phyloP scores from a whole-genome alignment of 2,797 vertebrate species.

The Prunella strophiata region DNA sequence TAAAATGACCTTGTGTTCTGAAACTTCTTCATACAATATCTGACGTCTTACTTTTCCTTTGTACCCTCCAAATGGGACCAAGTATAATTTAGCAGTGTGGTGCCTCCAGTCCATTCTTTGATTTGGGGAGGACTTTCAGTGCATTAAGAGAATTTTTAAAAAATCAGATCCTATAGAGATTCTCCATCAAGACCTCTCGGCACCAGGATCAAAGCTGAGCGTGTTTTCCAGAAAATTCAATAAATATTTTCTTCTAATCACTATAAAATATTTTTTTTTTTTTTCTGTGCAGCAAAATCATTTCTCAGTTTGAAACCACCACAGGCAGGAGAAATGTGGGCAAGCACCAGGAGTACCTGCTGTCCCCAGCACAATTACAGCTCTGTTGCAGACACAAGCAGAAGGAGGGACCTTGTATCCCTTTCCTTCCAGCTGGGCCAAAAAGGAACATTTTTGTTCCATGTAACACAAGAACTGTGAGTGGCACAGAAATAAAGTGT shows the following conservation, averaged over 20 bases:
- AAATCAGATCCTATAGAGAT: neutral
- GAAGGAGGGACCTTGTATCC: constrained; percentile 8
- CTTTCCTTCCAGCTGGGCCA: constrained; percentile 8
- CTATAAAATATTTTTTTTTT: neutral
- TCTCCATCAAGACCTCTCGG: neutral
- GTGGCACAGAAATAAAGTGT: neutral
- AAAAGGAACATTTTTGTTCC: constrained; percentile 17
- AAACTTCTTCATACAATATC: constrained; percentile 71
- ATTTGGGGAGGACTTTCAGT: constrained; percentile 25
- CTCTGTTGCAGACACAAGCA: neutral
- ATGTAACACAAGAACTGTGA: constrained; percentile 21
- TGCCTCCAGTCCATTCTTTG: constrained; percentile 51
- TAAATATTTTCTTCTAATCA: neutral
- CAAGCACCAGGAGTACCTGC: constrained; percentile 16
- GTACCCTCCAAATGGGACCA: constrained; percentile 31
- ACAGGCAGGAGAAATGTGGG: neutral
- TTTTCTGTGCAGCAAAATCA: neutral
- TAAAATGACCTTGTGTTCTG: constrained; percentile 79
- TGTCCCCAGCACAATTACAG: constrained; percentile 39
- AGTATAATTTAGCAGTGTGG: neutral
- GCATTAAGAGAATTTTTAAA: neutral
- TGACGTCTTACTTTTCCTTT: constrained; percentile 70
- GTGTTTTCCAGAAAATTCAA: neutral
- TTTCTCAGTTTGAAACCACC: constrained; percentile 16
- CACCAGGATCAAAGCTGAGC: neutral